Percentiles rank a stretch among this genome's conserved stretches.
phyloP scores from a whole-genome alignment of 2,113 vertebrate species.

The Xenus cinereus region DNA sequence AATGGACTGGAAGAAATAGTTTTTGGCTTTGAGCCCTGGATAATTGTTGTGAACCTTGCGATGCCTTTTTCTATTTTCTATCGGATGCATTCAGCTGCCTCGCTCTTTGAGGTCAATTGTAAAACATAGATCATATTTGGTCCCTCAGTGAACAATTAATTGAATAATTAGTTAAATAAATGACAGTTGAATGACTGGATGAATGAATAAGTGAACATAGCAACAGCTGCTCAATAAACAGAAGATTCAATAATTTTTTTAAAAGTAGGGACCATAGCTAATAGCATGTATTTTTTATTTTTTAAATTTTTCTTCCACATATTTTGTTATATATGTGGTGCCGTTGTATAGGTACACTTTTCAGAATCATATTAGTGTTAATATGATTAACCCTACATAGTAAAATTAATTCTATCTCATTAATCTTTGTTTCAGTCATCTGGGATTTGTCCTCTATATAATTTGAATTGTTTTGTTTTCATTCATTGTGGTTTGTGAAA shows the following conservation, averaged over 20 bases:
- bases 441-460: not conserved
- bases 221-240: conserved; percentile 25
- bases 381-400: not conserved
- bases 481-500: not conserved
- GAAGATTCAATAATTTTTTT: not conserved
- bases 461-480: conserved; percentile 3
- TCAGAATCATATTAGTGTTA: not conserved
- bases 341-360: not conserved
- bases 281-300: not conserved
- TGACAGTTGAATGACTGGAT: not conserved
- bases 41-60: conserved; percentile 92
- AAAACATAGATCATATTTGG: conserved; percentile 75
- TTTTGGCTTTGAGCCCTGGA: conserved; percentile 93
- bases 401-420: not conserved
- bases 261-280: not conserved
- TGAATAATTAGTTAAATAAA: conserved; percentile 16
- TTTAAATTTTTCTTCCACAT: not conserved
- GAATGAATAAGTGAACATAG: not conserved
- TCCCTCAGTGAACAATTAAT: conserved; percentile 6
- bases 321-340: not conserved
- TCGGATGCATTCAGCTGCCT: conserved; percentile 94
- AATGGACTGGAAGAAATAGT: conserved; percentile 90
- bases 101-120: conserved; percentile 93
- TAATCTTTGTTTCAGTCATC: not conserved
- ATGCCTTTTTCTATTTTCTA: conserved; percentile 97